Base-by-base conservation (phyloP, 1,140 invertebrate genomes). In the Drosophila ficusphila region DNA sequence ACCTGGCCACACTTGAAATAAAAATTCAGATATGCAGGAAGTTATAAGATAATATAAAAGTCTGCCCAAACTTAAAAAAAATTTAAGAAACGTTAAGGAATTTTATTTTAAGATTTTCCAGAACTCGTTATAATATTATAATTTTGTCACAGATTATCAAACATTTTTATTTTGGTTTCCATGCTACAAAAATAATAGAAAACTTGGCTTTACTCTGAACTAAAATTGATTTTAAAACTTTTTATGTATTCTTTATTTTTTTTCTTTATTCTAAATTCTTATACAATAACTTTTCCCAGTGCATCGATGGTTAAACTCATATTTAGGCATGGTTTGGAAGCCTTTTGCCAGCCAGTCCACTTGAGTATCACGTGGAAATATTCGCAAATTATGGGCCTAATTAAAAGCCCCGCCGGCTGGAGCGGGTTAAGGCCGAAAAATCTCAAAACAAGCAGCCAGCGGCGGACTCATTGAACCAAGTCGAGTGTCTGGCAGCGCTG, bases 361-460 rank as follows among this genome's bases (percentile, higher is more conserved):
- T 86, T 67, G 58, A 82, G 60, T 25, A 74, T 76, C 81, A 85
- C 76, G 74, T 74, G 60, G 42, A 86, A 82, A 68, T 88, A 83
- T 88, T 86, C 77, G 62, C 65, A 88, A 86, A 86, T 85, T 86
- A 86, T 79, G 82, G 65, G 82, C 77, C 82, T 86, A 86, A 86
- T 86, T 86, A 88, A 86, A 79, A 88, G 52, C 47, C 56, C 34
- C 64, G 27, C 27, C 11, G 41, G 38, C 11, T 18, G 34, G 38
- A 53, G 21, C 57, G 34, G 42, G 29, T 31, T 70, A 53, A 64
- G 19, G 34, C 54, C 49, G 1, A 41, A 46, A 21, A 74, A 60
- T 79, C 74, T 77, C 76, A 70, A 61, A 82, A 73, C 76, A 14
- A 16, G 27, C 27, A 46, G 18, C 64, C 36, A 23, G 29, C 39